Base-by-base conservation (phyloP, 2,888 invertebrate genomes). In the Candidula unifasciata region DNA sequence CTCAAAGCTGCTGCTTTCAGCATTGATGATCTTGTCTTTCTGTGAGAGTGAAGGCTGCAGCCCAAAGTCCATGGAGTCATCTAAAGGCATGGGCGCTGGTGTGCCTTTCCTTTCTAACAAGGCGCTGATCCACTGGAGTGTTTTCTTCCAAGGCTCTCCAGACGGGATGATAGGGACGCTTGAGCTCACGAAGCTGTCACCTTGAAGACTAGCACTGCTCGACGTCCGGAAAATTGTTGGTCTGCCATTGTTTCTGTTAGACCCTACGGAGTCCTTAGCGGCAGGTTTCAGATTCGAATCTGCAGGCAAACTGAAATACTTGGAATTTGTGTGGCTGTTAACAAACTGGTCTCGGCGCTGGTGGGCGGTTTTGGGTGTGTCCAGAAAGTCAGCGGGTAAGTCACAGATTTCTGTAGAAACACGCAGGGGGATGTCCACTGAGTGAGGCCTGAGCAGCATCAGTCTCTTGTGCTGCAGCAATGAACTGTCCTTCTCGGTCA, bases 1-100 rank as follows among this genome's bases (percentile, higher is more conserved):
- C 5, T 18, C 10, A 8, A 30, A 13, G 16, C 30, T 30, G 27
- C 6, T 18, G 10, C 10, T 27, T 27, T 54, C 30, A 74, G 52
- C 8, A 3, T 10, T 16, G 54, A 18, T 30, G 60, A 24, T 16
- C 21, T 13, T 60, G 60, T 30, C 54, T 3, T 8, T 74, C 0
- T 27, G n/a, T n/a, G 35, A 27, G n/a, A 16, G 16, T 21, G 71
- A 35, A n/a, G n/a, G 30, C 18, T 74, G 27, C 54, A 27, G 52
- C 18, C 27, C 74, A 74, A 74, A 74, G 2, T 54, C 52, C 74
- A 74, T 74, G 30, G 74, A 54, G 30, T 74, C 74, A 54, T 74
- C 74, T 13, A 74, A 18, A 54, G 74, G 74, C 30, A 30, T 13
- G 10, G 2, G 52, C 30, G 16, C 21, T 5, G 18, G 2, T 1